These are phyloP conservation scores for Atrichornis clamosus DNA, from an alignment of 2,113 vertebrate species.

Conservation along the genomic window DNA sequence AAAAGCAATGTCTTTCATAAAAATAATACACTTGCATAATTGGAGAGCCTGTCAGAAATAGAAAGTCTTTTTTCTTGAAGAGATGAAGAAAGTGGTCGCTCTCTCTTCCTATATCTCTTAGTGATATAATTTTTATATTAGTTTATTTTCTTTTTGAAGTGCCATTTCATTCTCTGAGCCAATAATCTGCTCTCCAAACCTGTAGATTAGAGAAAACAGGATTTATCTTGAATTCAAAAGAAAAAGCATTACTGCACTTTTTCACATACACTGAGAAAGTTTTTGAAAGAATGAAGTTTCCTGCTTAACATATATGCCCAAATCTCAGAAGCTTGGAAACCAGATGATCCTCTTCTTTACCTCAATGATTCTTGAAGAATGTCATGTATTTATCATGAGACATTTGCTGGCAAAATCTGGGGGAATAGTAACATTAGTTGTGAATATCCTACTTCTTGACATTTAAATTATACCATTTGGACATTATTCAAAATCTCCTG, in stretches of 20 bases:
- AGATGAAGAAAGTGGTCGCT: background rate
- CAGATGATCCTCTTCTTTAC: background rate
- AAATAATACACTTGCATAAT: background rate
- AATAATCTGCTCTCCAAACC: background rate
- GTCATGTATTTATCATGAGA: background rate
- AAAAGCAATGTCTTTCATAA: background rate
- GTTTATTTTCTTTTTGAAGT: background rate
- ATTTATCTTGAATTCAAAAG: background rate
- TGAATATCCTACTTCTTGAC: background rate
- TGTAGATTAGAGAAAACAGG: background rate
- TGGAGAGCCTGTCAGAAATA: background rate
- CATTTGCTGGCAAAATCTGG: background rate
- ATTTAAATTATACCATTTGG: constrained; percentile 15
- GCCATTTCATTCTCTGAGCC: background rate
- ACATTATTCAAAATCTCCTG: background rate
- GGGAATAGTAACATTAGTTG: background rate
- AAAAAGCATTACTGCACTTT: background rate
- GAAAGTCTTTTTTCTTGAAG: background rate
- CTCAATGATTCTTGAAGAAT: background rate
- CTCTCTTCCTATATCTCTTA: background rate
- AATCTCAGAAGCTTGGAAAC: background rate
- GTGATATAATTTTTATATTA: background rate
- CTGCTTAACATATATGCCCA: background rate
- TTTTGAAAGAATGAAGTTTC: background rate
- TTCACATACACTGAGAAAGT: background rate